Evolutionary conservation across 2,797 vertebrate species (phyloP), one percentile per base, ranked within the genome.

Genomic region (Leptatherina wallacei): DNA sequence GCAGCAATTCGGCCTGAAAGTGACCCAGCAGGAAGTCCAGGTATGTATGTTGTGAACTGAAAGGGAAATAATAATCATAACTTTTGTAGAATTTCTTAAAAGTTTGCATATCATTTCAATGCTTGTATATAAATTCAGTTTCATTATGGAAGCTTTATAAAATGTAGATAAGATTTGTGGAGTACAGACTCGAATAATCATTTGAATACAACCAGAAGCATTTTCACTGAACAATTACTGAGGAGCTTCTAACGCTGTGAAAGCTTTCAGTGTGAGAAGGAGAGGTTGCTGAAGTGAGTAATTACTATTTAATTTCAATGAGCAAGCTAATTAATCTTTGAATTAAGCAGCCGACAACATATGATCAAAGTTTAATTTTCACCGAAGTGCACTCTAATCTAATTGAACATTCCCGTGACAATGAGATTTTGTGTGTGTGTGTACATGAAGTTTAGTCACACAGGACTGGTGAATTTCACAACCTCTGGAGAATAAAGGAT

Each of bases 401-500:
- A 44, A 67, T 62, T 20, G 59, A 71, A 60, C 60, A 71, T 22
- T 40, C 29, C 42, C 38, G 59, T 54, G 11, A 29, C 18, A 11
- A 29, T 65, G 36, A 4, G 44, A 59, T 42, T 67, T 51, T 66
- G 61, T 73, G 69, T 20, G 62, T 18, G 18, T 69, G 36, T 30
- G 16, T n/a, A 9, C 1, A n/a, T 66, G 63, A 6, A 49, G 58
- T 69, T 66, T 69, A 27, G 91, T 84, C 51, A 76, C 88, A 69
- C 61, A n/a, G 12, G 58, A 56, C 88, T 75, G 88, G 3, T 87
- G 85, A 92, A 92, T 91, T 88, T 90, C 87, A 87, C 90, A 88
- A 86, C 89, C 72, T 74, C 59, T 52, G 38, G 44, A 67, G 69
- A 84, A 77, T 87, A 57, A 66, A 56, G 55, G 62, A 68, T 81